Base-by-base conservation (phyloP, 2,888 invertebrate genomes). In the Operophtera brumata region DNA sequence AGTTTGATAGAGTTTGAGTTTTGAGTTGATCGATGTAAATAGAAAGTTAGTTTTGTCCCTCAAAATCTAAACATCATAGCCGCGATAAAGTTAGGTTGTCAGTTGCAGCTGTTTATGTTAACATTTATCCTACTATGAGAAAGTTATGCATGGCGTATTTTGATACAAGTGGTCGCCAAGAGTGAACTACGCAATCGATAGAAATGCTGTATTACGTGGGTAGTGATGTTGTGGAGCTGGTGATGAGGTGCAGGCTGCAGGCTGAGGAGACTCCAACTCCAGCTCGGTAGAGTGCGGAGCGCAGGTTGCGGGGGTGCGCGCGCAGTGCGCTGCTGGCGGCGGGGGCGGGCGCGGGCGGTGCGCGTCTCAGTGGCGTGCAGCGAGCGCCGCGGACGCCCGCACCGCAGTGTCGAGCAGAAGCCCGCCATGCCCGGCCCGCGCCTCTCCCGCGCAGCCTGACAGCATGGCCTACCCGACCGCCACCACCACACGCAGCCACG, bases 351-450 rank as follows among this genome's bases (percentile, higher is more conserved):
- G 84, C 80, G 82, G 79, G 85, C 78, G 79, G 81, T 80, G 84
- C 82, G 86, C 84, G 82, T 80, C 74, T 80, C 86, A 87, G 88
- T 87, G 88, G 86, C 85, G 88, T 88, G 88, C 84, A 86, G 86
- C 80, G 84, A 86, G 87, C 87, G 89, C 88, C 86, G 87, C 88
- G 86, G 86, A 86, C 88, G 88, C 84, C 87, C 87, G 87, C 87
- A 84, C 86, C 86, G 83, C 87, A 87, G 88, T 86, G 87, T 86
- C 87, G 88, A 87, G 86, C 87, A 84, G 83, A 71, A 86, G 80
- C 84, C 86, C 87, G 89, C 86, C 89, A 89, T 89, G 89, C 89
- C 86, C 86, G 89, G 88, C 87, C 84, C 86, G 89, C 89, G 89
- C 86, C 84, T 86, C 79, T 82, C 78, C 79, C 87, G 88, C 87